Base-by-base conservation (phyloP, 92 coral and sea anemone species). In the Blastomussa wellsi region DNA sequence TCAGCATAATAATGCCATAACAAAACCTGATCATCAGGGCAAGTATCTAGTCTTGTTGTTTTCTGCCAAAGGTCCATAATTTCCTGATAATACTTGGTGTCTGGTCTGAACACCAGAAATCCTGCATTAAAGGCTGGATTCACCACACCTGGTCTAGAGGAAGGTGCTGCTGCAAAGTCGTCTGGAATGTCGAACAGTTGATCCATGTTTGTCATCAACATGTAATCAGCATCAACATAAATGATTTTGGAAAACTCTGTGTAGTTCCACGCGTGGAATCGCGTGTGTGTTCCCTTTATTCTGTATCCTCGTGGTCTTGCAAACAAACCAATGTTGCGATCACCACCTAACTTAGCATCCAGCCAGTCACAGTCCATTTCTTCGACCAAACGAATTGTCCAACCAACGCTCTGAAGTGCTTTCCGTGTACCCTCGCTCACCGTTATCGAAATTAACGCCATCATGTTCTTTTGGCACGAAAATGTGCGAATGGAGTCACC, bases 111-210 rank as follows among this genome's bases (percentile, higher is more conserved):
- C 31, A 88, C 94, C 9, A 91, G 62, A 0, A 94, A 76, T 29
- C 98, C 98, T 26, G 98, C 98, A 86, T 94, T 94, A 51, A 94
- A 94, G 72, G 94, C 90, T 17, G 94, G 93, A 70, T 94, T 87
- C 12, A 94, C 33, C 0, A 86, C 71, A 5, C 98, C 94, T 57
- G 98, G 95, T 33, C 98, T 79, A 24, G 89, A 78, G 32, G 94
- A 92, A 78, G 90, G 83, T 0, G 88, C 83, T 24, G 98, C 95
- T 22, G 92, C 86, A 41, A 93, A 78, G 59, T 92, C 95, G 10
- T 87, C 81, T 24, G 92, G 89, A 65, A 76, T 32, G 29, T 92
- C 91, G 82, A 94, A 94, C 47, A 94, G 85, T 77, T 92, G 94
- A 79, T 94, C 98, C n/a, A 92, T 90, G 65, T 78, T 90, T 35